A percentile compares a stretch with the other conserved stretches of the same genome.
phyloP scores from a whole-genome alignment of 2,888 invertebrate genomes.

The Eudemis profundana region DNA sequence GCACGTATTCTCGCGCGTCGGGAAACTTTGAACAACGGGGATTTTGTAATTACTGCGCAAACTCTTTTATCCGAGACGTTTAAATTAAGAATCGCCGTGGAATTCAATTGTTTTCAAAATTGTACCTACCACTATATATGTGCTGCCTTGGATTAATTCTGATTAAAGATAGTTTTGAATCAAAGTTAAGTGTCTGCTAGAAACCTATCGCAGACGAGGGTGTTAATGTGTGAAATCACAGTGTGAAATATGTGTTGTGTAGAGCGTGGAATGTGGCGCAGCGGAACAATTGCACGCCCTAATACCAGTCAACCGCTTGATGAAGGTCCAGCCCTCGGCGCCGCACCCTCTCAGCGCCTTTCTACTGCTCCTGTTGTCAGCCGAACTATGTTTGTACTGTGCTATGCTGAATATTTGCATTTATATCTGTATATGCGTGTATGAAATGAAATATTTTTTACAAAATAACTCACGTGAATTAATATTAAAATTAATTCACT shows the following conservation, averaged over 20 bases:
- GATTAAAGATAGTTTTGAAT: slow-evolving; percentile 35
- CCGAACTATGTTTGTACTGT: slow-evolving; percentile 44
- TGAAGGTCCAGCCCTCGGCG: slow-evolving; percentile 72
- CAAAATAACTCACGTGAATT: too few relatives aligned
- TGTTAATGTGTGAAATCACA: slow-evolving; percentile 80
- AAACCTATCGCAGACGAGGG: slow-evolving; percentile 60
- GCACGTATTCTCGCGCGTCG: slow-evolving; percentile 78
- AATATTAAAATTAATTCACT: too few relatives aligned
- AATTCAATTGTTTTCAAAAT: background rate
- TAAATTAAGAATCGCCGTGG: slow-evolving; percentile 11
- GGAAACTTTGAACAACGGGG: slow-evolving; percentile 76
- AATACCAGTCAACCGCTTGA: slow-evolving; percentile 85
- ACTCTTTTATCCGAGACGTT: slow-evolving; percentile 56
- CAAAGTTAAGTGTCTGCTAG: slow-evolving; percentile 31
- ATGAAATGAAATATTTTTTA: too few relatives aligned
- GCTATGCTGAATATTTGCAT: too few relatives aligned
- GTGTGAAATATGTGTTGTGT: slow-evolving; percentile 75
- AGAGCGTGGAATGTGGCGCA: slow-evolving; percentile 74
- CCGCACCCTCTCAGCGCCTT: slow-evolving; percentile 57
- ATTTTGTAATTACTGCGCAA: slow-evolving; percentile 80
- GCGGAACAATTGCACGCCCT: slow-evolving; percentile 80
- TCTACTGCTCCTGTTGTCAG: slow-evolving; percentile 53
- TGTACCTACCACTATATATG: too few relatives aligned
- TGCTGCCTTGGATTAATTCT: background rate
- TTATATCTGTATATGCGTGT: background rate